These are phyloP conservation scores for Priocnemis perturbator DNA, from an alignment of 2,888 invertebrate genomes.

Conservation along the genomic window DNA sequence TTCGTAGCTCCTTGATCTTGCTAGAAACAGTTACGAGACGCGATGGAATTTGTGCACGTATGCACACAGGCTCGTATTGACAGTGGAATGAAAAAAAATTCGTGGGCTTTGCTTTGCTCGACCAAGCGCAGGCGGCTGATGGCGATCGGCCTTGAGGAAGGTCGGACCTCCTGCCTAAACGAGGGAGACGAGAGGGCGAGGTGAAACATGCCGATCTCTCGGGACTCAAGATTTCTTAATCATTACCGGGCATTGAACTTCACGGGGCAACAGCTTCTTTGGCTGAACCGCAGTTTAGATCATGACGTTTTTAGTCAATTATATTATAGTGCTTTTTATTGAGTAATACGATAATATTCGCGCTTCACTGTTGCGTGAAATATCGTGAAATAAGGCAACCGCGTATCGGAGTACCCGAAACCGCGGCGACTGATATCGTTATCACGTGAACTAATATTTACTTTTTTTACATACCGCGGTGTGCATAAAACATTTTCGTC, in stretches of 20 bases:
- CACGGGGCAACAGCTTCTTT: neutral
- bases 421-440: too few relatives aligned
- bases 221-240: constrained; percentile 27
- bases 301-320: too few relatives aligned
- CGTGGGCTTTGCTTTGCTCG: constrained; percentile 23
- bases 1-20: constrained; percentile 36
- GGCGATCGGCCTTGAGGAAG: constrained; percentile 56
- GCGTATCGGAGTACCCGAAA: too few relatives aligned
- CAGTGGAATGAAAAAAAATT: constrained; percentile 42
- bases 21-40: constrained; percentile 39
- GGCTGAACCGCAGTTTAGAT: too few relatives aligned
- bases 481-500: too few relatives aligned
- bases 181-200: constrained; percentile 23
- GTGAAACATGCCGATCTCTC: constrained; percentile 13
- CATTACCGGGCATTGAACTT: constrained; percentile 19
- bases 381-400: too few relatives aligned
- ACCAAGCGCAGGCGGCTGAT: neutral
- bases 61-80: neutral
- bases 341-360: too few relatives aligned
- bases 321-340: too few relatives aligned
- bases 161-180: constrained; percentile 45
- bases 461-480: too few relatives aligned
- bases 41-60: constrained; percentile 2
- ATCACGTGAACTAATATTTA: too few relatives aligned
- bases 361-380: too few relatives aligned